Evolutionary conservation across 2,888 invertebrate genomes (phyloP).

Genomic region (Alloscopus bannaensis): DNA sequence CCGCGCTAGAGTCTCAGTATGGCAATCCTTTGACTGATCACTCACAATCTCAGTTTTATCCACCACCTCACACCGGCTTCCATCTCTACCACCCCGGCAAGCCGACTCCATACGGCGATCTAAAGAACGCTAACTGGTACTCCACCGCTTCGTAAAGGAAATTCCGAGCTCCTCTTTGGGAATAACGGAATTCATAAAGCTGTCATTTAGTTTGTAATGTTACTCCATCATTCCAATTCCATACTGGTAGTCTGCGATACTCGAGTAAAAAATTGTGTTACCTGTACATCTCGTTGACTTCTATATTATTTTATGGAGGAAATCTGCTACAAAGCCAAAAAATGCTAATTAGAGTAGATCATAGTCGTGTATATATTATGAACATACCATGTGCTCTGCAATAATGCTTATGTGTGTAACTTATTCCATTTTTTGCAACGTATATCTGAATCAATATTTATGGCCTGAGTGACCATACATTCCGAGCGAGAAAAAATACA

Average conservation of each 20-base stretch:
- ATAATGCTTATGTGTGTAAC: background rate
- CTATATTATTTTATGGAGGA: background rate
- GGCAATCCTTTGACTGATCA: constrained; percentile 80
- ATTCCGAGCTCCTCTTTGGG: no score
- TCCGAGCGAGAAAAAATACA: background rate
- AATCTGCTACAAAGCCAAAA: constrained; percentile 16
- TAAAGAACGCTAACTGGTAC: constrained; percentile 83
- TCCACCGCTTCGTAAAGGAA: constrained; percentile 83
- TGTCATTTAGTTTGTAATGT: background rate
- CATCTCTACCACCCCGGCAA: constrained; percentile 90
- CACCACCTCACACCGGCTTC: constrained; percentile 84
- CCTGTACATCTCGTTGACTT: constrained; percentile 54
- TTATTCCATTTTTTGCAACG: background rate
- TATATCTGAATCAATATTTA: background rate
- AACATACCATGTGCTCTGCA: background rate
- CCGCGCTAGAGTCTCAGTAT: constrained; percentile 78
- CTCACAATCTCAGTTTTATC: constrained; percentile 89
- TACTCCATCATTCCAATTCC: background rate
- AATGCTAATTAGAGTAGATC: background rate
- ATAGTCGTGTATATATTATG: background rate
- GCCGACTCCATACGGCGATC: constrained; percentile 75
- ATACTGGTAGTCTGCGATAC: constrained; percentile 52
- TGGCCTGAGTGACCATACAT: no score
- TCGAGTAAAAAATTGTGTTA: constrained; percentile 48
- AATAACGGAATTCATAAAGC: background rate